phyloP scores from a whole-genome alignment of 1,140 invertebrate species.

The Cotesia typhae region DNA sequence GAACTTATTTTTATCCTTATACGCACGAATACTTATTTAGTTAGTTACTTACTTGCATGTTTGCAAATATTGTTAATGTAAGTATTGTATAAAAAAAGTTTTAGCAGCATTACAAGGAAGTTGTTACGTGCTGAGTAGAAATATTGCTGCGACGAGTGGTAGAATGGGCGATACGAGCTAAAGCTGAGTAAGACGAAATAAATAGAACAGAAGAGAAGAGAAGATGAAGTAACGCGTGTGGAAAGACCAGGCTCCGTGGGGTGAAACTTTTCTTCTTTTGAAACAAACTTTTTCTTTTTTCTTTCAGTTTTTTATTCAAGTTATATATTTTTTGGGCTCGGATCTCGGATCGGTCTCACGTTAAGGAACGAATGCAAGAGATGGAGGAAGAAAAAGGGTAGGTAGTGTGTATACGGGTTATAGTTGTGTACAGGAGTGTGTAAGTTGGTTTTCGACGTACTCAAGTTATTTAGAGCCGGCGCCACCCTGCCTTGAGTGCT shows the following conservation, averaged over 20 bases:
- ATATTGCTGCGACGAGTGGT: conserved; percentile 6
- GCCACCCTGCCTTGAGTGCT: conserved; percentile 51
- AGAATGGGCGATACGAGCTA: neutral
- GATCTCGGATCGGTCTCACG: neutral
- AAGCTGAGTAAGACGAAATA: conserved; percentile 1
- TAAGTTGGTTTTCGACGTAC: conserved; percentile 15
- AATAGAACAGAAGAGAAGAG: neutral
- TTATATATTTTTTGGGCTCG: conserved; percentile 1
- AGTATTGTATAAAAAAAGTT: conserved; percentile 22
- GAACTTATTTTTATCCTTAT: too few relatives aligned
- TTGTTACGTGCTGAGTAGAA: conserved; percentile 16
- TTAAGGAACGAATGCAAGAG: conserved; percentile 2
- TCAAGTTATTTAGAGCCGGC: conserved; percentile 35
- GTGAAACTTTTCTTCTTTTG: neutral
- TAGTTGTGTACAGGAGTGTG: neutral
- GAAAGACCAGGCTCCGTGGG: neutral
- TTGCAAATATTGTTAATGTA: conserved; percentile 3
- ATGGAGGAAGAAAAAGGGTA: conserved; percentile 1
- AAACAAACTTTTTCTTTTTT: too few relatives aligned
- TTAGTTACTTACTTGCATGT: neutral
- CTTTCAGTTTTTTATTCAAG: too few relatives aligned
- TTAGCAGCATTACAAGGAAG: conserved; percentile 9
- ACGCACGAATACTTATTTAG: neutral
- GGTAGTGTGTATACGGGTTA: neutral
- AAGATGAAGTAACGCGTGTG: neutral